phyloP scores from a whole-genome alignment of 2,888 invertebrate species.

The Diarsia dahlii region DNA sequence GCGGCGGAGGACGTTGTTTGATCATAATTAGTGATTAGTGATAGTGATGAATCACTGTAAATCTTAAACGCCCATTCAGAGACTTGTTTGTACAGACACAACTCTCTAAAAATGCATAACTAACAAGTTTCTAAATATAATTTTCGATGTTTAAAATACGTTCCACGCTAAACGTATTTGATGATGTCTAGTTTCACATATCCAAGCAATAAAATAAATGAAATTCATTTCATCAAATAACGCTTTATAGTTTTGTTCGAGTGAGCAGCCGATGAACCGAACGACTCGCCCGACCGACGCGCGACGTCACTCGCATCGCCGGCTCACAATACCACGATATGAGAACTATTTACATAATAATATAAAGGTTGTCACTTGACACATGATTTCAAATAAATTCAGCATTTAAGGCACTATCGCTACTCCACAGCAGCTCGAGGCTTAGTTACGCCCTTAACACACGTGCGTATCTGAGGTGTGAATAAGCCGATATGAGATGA shows the following conservation, averaged over 20 bases:
- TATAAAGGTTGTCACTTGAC: background rate
- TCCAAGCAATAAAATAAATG: background rate
- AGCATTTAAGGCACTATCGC: background rate
- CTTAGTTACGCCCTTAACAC: background rate
- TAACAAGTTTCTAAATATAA: background rate
- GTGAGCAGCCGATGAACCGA: background rate
- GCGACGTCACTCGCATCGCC: background rate
- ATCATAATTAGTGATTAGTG: too few relatives aligned
- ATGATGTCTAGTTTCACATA: background rate
- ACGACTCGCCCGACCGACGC: background rate
- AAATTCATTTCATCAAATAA: background rate
- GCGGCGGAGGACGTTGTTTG: too few relatives aligned
- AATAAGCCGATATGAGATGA: background rate
- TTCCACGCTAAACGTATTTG: background rate
- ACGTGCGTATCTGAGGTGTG: background rate
- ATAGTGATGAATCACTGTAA: background rate
- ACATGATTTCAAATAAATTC: background rate
- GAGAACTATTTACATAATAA: slow-evolving; percentile 6
- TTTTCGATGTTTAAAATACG: background rate
- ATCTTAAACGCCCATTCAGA: background rate
- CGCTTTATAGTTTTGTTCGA: background rate
- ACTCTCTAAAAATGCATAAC: background rate
- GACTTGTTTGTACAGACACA: background rate
- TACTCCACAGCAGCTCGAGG: background rate
- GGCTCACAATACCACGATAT: background rate